Conservation (phyloP, 1,140 invertebrate species). For the Phymastichus coffea region DNA sequence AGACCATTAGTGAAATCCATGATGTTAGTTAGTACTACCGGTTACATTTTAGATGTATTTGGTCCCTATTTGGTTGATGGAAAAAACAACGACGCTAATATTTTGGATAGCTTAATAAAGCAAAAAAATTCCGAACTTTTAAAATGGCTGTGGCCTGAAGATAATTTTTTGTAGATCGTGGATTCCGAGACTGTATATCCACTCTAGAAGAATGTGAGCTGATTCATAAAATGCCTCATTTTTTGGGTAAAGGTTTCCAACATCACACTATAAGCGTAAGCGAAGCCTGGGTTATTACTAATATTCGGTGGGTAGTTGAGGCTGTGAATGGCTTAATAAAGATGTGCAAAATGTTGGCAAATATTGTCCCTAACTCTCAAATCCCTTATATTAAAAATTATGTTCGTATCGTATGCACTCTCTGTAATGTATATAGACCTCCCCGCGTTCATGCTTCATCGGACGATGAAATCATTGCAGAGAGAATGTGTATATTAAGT, state of each 20-base stretch:
- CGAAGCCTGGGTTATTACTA: background rate
- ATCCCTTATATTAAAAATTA: slow-evolving; percentile 2
- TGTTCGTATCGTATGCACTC: slow-evolving; percentile 1
- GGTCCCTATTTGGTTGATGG: slow-evolving; percentile 9
- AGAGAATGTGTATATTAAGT: background rate
- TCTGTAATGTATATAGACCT: slow-evolving; percentile 7
- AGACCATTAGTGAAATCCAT: slow-evolving; percentile 3
- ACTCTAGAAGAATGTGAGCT: too few species aligned
- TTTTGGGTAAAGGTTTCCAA: background rate
- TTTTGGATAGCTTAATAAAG: background rate
- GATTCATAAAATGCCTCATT: too few species aligned
- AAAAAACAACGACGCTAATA: slow-evolving; percentile 14
- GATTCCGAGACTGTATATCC: too few species aligned
- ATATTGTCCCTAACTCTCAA: slow-evolving; percentile 1
- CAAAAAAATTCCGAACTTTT: background rate
- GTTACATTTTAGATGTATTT: slow-evolving; percentile 6
- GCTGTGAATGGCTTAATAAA: background rate
- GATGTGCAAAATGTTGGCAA: background rate
- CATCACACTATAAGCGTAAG: background rate
- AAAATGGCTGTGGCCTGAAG: background rate
- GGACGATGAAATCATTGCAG: too few species aligned
- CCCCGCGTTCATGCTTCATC: background rate
- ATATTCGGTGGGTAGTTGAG: background rate
- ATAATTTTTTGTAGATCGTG: too few species aligned
- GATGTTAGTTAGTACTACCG: slow-evolving; percentile 4